phyloP scores from a whole-genome alignment of 2,113 vertebrate genomes.

The Periophthalmodon schlosseri region DNA sequence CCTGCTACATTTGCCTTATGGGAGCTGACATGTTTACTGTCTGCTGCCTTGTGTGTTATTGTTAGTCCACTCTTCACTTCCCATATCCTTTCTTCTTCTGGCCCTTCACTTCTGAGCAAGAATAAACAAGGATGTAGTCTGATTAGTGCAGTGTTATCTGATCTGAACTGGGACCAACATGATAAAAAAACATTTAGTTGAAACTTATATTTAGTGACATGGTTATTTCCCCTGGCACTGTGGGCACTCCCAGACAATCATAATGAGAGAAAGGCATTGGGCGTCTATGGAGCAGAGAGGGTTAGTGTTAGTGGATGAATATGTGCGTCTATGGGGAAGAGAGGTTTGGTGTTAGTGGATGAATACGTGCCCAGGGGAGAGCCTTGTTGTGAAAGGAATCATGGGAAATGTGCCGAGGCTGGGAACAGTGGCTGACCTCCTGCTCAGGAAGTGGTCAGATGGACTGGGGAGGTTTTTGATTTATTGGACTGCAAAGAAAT shows the following conservation, averaged over 20 bases:
- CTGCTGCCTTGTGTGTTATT: constrained; percentile 42
- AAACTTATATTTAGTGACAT: constrained; percentile 39
- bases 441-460: constrained; percentile 63
- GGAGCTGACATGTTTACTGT: constrained; percentile 11
- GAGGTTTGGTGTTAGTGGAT: constrained; percentile 30
- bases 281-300: constrained; percentile 1
- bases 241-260: background rate
- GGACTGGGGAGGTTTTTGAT: constrained; percentile 16
- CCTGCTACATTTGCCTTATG: background rate
- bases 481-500: background rate
- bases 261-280: constrained; percentile 5
- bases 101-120: background rate
- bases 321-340: constrained; percentile 20
- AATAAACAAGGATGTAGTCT: constrained; percentile 33
- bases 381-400: constrained; percentile 51
- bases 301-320: constrained; percentile 33
- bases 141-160: constrained; percentile 39
- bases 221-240: constrained; percentile 10
- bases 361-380: constrained; percentile 49
- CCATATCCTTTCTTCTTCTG: constrained; percentile 40
- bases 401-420: constrained; percentile 65
- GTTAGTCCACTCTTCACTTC: constrained; percentile 38
- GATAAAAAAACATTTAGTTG: constrained; percentile 23
- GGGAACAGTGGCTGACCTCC: constrained; percentile 54
- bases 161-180: constrained; percentile 33